Evolutionary conservation across 2,797 vertebrate species (phyloP).

Genomic region (Onychomys leucogaster): DNA sequence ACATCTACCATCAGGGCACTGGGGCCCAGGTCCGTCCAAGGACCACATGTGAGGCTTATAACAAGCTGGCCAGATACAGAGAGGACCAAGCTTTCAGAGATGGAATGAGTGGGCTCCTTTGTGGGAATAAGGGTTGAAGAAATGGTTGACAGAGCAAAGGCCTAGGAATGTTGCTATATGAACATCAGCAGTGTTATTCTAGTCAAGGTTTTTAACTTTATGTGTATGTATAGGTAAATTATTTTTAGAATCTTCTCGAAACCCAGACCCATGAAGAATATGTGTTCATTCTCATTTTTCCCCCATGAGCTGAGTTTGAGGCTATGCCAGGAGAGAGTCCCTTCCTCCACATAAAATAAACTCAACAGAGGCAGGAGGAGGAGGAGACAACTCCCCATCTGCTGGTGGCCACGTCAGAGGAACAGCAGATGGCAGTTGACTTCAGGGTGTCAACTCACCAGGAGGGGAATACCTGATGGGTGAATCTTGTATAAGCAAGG

Average conservation of each 20-base stretch:
- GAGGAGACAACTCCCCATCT: too few relatives aligned
- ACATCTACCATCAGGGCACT: neutral
- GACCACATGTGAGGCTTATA: rapidly evolving
- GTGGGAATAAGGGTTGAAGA: neutral
- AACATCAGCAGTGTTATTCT: neutral
- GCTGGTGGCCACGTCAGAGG: too few relatives aligned
- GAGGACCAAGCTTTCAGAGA: neutral
- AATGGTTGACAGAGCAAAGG: neutral
- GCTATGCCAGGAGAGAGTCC: neutral
- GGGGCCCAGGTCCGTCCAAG: neutral
- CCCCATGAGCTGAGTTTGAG: neutral
- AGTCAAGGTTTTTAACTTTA: neutral
- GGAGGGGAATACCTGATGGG: too few relatives aligned
- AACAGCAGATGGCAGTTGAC: too few relatives aligned
- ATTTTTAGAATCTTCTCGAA: neutral
- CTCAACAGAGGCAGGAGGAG: too few relatives aligned
- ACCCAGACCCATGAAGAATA: neutral
- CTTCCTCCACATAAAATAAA: neutral
- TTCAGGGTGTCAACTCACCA: too few relatives aligned
- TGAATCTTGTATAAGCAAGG: too few relatives aligned
- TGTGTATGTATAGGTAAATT: neutral
- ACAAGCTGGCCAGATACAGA: neutral
- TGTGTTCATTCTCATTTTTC: neutral
- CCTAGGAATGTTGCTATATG: neutral
- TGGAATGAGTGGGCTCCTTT: too few relatives aligned